A percentile compares a stretch with the other conserved stretches of the same genome.
These are phyloP conservation scores for Lasioglossum lativentre DNA, from an alignment of 2,888 invertebrate genomes.

Conservation along the genomic window DNA sequence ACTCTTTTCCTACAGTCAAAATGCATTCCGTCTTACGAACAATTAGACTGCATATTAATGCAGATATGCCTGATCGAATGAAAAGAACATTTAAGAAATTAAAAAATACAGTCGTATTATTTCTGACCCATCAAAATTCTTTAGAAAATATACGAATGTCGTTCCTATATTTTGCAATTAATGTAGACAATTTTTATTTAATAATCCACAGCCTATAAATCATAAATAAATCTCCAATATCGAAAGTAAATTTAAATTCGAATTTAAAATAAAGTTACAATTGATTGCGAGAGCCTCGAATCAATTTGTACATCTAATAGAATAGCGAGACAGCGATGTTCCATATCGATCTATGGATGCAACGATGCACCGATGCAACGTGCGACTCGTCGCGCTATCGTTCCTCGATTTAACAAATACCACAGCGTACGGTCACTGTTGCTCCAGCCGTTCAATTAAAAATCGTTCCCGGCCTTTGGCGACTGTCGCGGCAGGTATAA, in stretches of 20 bases:
- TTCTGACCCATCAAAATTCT: not conserved
- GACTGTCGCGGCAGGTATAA: constrained; percentile 2
- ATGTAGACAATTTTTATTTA: not conserved
- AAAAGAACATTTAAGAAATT: too few species aligned
- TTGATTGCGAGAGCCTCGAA: not conserved
- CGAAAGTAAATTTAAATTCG: not conserved
- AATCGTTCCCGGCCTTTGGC: constrained; percentile 17
- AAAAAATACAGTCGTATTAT: not conserved
- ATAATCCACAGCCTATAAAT: not conserved
- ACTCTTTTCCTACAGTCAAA: too few species aligned
- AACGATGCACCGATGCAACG: not conserved
- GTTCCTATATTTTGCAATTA: not conserved
- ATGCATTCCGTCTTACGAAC: too few species aligned
- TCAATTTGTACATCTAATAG: not conserved
- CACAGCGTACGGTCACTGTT: constrained; percentile 19
- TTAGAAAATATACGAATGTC: not conserved
- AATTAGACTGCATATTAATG: too few species aligned
- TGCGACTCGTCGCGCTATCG: not conserved
- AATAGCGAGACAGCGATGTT: not conserved
- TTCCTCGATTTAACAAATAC: constrained; percentile 31
- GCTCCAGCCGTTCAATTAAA: constrained; percentile 46
- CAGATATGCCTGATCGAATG: not conserved
- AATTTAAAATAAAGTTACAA: not conserved
- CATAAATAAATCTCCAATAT: not conserved
- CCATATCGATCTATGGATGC: not conserved